Base-by-base conservation (phyloP, 1,140 invertebrate genomes). In the Drosophila chauvacae region DNA sequence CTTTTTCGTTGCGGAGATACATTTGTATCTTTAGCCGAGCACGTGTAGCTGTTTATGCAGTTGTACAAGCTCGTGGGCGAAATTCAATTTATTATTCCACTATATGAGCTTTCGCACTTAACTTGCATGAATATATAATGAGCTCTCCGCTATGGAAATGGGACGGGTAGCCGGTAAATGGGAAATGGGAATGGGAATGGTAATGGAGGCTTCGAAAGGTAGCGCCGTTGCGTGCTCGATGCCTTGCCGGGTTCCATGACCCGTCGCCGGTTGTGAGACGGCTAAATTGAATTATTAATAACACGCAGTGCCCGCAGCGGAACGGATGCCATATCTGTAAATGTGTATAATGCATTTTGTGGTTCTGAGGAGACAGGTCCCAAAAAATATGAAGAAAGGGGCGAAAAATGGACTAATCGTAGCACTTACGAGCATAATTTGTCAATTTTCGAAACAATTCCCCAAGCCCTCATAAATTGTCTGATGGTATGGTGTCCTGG, bases 401-500 rank as follows among this genome's bases (percentile, higher is more conserved):
- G 50, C 63, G 26, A 61, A 56, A 35, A 57, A 26, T 37, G 55
- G 62, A 84, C 80, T 90, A 88, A 88, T 84, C 85, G 85, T 74
- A 77, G 77, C 85, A 90, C 84, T 88, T 90, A 88, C 64, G 77
- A 73, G 60, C 73, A 81, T 90, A 90, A 88, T 88, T 88, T 90
- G 84, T 90, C 84, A 90, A 90, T 88, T 88, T 88, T 88, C 84
- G 82, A 88, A 88, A 81, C 80, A 88, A 88, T 90, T 90, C 81
- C 77, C 81, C 28, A 64, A 73, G 78, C 70, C 71, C 70, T 63
- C 83, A 87, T 86, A 87, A 86, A 87, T 68, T 80, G 70, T 79
- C 79, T 80, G 63, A 41, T 41, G 51, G 51, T 37, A 37, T 37
- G 33, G 7, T 37, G 51, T 51, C 58, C 57, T 61, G 51, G 7